These are phyloP conservation scores for Dynastes tityus DNA, from an alignment of 2,888 invertebrate genomes.

Conservation along the genomic window DNA sequence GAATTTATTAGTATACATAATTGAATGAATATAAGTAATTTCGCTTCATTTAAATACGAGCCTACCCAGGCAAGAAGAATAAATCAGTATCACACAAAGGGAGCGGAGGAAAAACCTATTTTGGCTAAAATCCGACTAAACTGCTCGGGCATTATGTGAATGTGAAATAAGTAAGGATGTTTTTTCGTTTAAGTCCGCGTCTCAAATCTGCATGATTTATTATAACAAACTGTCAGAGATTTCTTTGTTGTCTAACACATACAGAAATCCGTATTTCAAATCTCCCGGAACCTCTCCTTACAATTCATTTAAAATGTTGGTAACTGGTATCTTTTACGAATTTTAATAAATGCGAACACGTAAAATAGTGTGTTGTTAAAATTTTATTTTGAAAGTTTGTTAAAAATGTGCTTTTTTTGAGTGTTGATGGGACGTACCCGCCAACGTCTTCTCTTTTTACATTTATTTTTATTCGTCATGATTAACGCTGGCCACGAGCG, in stretches of 20 bases:
- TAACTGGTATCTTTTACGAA: too few relatives aligned
- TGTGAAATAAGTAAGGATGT: conserved; percentile 36
- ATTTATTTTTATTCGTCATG: too few relatives aligned
- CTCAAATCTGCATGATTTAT: conserved; percentile 41
- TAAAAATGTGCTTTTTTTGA: too few relatives aligned
- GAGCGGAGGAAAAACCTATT: neutral
- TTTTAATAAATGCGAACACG: too few relatives aligned
- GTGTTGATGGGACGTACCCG: too few relatives aligned
- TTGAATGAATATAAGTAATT: conserved; percentile 3
- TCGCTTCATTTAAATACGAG: neutral
- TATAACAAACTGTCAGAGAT: conserved; percentile 24
- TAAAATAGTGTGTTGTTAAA: too few relatives aligned
- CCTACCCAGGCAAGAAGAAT: neutral
- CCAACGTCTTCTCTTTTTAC: too few relatives aligned
- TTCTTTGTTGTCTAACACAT: conserved; percentile 24
- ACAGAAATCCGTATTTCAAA: neutral
- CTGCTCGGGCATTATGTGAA: conserved; percentile 33
- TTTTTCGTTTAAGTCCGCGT: conserved; percentile 31
- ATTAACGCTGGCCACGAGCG: too few relatives aligned
- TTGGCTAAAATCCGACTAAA: conserved; percentile 38
- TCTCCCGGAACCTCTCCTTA: too few relatives aligned
- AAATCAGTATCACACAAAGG: conserved; percentile 20
- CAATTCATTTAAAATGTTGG: too few relatives aligned
- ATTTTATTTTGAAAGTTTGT: too few relatives aligned
- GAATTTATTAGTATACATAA: neutral